A percentile compares a stretch with the other conserved stretches of the same genome.
These are phyloP conservation scores for Corella eumyota DNA, from an alignment of 23 tunicate genomes.

Conservation along the genomic window DNA sequence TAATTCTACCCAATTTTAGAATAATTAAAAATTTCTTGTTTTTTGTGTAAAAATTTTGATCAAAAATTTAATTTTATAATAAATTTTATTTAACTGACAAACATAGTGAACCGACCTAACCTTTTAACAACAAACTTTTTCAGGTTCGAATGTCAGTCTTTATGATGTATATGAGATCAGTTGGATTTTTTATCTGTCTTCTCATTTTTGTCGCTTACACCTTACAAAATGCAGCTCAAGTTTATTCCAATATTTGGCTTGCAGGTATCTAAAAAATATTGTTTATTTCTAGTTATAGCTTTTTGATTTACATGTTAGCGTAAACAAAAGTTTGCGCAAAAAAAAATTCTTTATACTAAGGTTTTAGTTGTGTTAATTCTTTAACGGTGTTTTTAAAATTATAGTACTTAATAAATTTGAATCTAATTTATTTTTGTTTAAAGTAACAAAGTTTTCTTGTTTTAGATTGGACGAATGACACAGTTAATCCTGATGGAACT, in stretches of 20 bases:
- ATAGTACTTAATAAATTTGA: neutral
- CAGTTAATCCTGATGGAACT: conserved; percentile 44
- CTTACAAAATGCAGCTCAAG: conserved; percentile 55
- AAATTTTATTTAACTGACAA: too few relatives aligned
- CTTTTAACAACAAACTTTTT: neutral
- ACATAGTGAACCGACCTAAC: too few relatives aligned
- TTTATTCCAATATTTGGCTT: conserved; percentile 79
- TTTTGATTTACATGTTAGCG: neutral
- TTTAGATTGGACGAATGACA: conserved; percentile 62
- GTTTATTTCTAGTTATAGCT: neutral
- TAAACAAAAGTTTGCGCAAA: neutral
- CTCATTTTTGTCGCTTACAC: conserved; percentile 29
- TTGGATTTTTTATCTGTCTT: conserved; percentile 36
- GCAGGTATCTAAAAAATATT: conserved; percentile 21
- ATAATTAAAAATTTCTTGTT: neutral
- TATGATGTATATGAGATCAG: conserved; percentile 32
- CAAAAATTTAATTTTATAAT: too few relatives aligned
- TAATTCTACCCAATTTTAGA: neutral
- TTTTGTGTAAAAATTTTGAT: neutral
- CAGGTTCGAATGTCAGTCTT: conserved; percentile 30
- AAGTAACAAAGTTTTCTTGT: too few relatives aligned
- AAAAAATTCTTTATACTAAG: neutral
- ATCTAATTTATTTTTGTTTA: too few relatives aligned
- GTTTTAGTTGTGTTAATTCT: neutral
- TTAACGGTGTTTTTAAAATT: neutral